Conservation (phyloP, 2,888 invertebrate species). For the Apamea sordens region DNA sequence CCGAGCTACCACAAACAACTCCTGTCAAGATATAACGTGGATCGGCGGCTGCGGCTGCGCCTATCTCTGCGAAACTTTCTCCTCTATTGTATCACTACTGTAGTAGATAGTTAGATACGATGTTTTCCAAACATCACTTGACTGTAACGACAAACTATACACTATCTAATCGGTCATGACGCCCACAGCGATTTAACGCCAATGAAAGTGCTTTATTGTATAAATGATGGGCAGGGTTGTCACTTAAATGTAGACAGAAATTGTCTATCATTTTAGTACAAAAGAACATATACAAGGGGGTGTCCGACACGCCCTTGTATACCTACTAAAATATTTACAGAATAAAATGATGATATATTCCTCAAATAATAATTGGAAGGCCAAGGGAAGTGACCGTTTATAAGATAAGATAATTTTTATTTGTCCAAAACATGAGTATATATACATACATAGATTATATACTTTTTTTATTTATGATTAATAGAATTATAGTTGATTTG, state of each 20-base stretch:
- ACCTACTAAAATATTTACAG: neutral
- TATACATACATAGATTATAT: neutral
- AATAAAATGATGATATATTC: neutral
- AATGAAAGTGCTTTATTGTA: slow-evolving; percentile 47
- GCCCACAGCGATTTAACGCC: slow-evolving; percentile 36
- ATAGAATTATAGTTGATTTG: neutral
- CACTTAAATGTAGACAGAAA: slow-evolving; percentile 7
- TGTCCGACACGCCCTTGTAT: neutral
- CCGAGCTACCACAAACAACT: slow-evolving; percentile 9
- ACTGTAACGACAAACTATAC: neutral
- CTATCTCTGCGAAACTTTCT: slow-evolving; percentile 44
- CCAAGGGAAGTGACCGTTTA: neutral
- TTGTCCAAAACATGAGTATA: no score
- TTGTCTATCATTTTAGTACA: neutral
- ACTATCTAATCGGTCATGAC: slow-evolving; percentile 47
- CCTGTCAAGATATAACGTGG: slow-evolving; percentile 39
- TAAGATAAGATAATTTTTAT: no score
- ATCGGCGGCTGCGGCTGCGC: slow-evolving; percentile 6
- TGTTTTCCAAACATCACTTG: slow-evolving; percentile 32
- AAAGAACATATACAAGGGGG: no score
- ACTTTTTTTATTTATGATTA: neutral
- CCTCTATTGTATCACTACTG: slow-evolving; percentile 15
- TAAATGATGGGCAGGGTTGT: slow-evolving; percentile 36
- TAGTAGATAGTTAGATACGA: slow-evolving; percentile 10
- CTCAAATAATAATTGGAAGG: neutral